Base-by-base conservation (phyloP, 2,113 vertebrate species). In the Lanius ludovicianus region DNA sequence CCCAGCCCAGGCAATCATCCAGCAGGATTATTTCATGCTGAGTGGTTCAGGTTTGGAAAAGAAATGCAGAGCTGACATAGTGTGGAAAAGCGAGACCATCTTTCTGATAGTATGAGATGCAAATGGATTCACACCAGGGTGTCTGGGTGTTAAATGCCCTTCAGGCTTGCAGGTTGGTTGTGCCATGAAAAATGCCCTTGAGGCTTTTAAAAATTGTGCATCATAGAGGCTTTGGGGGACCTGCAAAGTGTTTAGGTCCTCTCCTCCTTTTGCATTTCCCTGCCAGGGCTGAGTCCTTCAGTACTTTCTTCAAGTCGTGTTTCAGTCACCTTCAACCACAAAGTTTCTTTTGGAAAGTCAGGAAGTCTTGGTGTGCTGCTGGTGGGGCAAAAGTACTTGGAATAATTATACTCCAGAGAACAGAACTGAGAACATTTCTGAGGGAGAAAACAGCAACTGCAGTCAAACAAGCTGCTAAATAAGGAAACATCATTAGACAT, bases 401-500 rank as follows among this genome's bases (percentile, higher is more conserved):
- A 73, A 71, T 87, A 79, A 93, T 96, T 84, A 76, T 31, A 59
- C 88, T 93, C 77, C 59, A 56, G 81, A 95, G 96, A 97, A 81
- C 73, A 65, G 92, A 88, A 67, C 84, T 91, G 87, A 87, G 90
- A 95, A 87, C 63, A 23, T 89, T 93, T 80, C 31, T 81, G 42
- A 83, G 46, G 75, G 86, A 79, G 82, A 94, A 42, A 52, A 56
- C 70, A 96, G 91, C 93, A 91, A 87, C 17, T 94, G 60, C 91
- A 89, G 92, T 69, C 76, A 95, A 96, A 96, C 21, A 44, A 89
- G 84, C 65, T 31, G 81, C 87, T 97, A 84, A 97, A 95, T 96
- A 90, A 94, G 86, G 96, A 87, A 97, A 96, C 95, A 52, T 95
- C 93, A 82, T 93, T 87, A 64, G 69, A 84, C 94, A 93, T 35